These are phyloP conservation scores for Empis livida DNA, from an alignment of 2,888 invertebrate species.

Conservation along the genomic window DNA sequence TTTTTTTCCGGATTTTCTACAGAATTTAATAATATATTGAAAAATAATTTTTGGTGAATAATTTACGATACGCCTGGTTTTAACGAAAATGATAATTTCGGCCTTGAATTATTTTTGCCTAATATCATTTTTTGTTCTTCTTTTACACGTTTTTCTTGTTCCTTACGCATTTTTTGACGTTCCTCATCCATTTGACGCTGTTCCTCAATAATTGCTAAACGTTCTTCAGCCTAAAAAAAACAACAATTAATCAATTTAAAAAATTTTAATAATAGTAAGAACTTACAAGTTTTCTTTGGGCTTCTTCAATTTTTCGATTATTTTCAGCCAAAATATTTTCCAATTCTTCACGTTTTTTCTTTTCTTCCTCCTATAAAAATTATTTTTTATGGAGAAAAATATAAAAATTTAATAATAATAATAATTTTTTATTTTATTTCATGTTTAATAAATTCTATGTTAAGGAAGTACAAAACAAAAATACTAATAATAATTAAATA, in stretches of 20 bases:
- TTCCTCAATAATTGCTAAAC: constrained; percentile 92
- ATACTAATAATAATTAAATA: no score
- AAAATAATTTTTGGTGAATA: constrained; percentile 4
- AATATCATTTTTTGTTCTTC: constrained; percentile 95
- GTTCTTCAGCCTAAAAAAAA: constrained; percentile 75
- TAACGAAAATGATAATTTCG: constrained; percentile 83
- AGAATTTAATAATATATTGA: no score
- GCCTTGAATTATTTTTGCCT: constrained; percentile 93
- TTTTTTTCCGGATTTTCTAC: no score
- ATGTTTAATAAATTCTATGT: no score
- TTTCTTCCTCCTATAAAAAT: constrained; percentile 85
- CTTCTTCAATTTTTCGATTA: constrained; percentile 94
- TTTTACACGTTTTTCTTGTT: constrained; percentile 82
- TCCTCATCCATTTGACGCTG: constrained; percentile 94
- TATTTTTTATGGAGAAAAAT: no score
- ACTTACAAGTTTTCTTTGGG: constrained; percentile 87
- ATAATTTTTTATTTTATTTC: no score
- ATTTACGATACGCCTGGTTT: constrained; percentile 62
- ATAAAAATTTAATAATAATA: no score
- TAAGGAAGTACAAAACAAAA: no score
- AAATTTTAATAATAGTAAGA: no score
- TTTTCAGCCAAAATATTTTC: constrained; percentile 96
- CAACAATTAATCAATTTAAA: neutral
- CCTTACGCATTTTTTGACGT: constrained; percentile 80
- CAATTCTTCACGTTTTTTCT: constrained; percentile 86